Evolutionary conservation across 2,797 vertebrate genomes (phyloP).

Genomic region (Brachymystax lenok): DNA sequence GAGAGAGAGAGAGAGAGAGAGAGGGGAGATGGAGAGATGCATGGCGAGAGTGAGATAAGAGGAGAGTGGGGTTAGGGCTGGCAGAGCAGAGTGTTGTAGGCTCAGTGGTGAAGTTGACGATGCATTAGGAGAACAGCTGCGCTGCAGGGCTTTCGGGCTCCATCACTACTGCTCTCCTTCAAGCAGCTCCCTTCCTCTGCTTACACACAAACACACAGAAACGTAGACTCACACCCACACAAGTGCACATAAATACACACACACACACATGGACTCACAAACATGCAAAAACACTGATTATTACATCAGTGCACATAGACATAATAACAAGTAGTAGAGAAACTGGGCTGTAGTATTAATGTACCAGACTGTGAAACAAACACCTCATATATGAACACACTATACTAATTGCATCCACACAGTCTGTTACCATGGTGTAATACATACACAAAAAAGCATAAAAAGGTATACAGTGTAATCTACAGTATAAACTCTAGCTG

Average conservation of each 20-base stretch:
- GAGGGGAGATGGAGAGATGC: neutral
- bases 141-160: conserved; percentile 75
- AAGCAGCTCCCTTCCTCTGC: conserved; percentile 63
- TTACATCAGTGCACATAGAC: conserved; percentile 46
- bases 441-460: neutral
- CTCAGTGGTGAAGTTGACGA: conserved; percentile 73
- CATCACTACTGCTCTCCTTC: conserved; percentile 78
- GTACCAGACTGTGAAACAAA: conserved; percentile 24
- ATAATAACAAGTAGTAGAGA: conserved; percentile 38
- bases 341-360: conserved; percentile 44
- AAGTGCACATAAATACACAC: conserved; percentile 17
- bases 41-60: neutral
- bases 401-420: neutral
- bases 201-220: conserved; percentile 31
- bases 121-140: conserved; percentile 74
- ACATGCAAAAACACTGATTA: conserved; percentile 36
- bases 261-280: conserved; percentile 2
- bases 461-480: neutral
- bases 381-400: conserved; percentile 3
- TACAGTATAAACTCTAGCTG: neutral
- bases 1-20: no score
- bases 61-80: conserved; percentile 8
- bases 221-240: conserved; percentile 3
- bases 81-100: conserved; percentile 62
- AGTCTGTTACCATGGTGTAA: neutral